Conservation (phyloP, 1,140 invertebrate species). For the Musca domestica region DNA sequence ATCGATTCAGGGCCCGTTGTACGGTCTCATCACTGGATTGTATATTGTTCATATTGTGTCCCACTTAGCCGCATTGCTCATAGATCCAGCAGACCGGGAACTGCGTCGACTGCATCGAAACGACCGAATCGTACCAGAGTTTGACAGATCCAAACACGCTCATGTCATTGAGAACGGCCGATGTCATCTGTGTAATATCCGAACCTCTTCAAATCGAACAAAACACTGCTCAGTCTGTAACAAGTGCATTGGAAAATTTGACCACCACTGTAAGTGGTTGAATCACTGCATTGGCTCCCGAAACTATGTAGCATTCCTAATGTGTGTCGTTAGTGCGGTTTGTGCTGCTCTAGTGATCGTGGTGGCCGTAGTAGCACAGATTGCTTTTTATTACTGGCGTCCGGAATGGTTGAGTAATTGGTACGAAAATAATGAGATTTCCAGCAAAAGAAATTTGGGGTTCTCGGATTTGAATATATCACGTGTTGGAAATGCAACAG, state of each 20-base stretch:
- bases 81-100: constrained; percentile 82
- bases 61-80: constrained; percentile 72
- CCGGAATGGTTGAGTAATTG: constrained; percentile 58
- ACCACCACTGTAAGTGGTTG: constrained; percentile 96
- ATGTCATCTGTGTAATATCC: constrained; percentile 90
- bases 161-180: constrained; percentile 94
- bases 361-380: constrained; percentile 66
- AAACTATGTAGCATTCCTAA: constrained; percentile 86
- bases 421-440: constrained; percentile 13
- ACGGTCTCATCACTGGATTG: constrained; percentile 59
- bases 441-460: neutral
- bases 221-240: constrained; percentile 97
- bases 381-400: constrained; percentile 62
- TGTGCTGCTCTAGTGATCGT: constrained; percentile 70
- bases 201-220: constrained; percentile 67
- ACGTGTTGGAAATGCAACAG: no score
- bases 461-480: no score
- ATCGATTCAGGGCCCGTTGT: constrained; percentile 60
- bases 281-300: constrained; percentile 92
- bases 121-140: constrained; percentile 68
- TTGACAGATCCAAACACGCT: constrained; percentile 80
- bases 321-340: constrained; percentile 81
- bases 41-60: constrained; percentile 67
- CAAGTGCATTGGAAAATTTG: constrained; percentile 92
- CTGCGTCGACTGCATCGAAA: constrained; percentile 59